Base-by-base conservation (phyloP, 2,113 vertebrate genomes). In the Hymenochirus boettgeri region DNA sequence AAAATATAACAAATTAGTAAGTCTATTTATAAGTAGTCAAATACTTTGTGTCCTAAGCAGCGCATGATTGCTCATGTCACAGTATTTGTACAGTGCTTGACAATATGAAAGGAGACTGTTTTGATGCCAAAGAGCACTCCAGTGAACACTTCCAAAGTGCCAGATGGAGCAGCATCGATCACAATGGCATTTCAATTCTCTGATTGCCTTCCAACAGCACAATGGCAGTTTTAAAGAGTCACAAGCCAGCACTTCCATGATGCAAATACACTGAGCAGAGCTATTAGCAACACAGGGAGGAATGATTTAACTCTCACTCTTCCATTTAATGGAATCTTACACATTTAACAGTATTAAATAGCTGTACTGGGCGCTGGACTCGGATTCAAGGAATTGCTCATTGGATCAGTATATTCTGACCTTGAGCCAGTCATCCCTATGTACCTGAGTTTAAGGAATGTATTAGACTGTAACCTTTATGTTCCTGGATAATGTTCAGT, bases 161-260 rank as follows among this genome's bases (percentile, higher is more conserved):
- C 65, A 69, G 65, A 69, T 69, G 65, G 65, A 53, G 59, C 57
- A 17, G 65, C 69, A 78, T 78, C 70, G 74, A 71, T 71, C 67
- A 70, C 69, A 46, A 56, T 74, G 72, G 52, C 70, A 75, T 65
- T 75, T 64, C 71, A 75, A 75, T 62, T 27, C 57, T 79, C 42
- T 76, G 72, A 71, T 75, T 75, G 77, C 77, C 70, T 82, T 74
- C 77, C 76, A 75, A 79, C 65, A 53, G 35, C 56, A 69, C 65
- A 69, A 45, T 69, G 65, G 50, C 55, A 58, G 64, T 39, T 58
- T 58, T 65, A 58, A 37, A 45, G 57, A 60, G 48, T 13, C 57
- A 53, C 47, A 29, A 69, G 65, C 65, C 65, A 60, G 57, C 65
- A 59, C 37, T 53, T 60, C 47, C 33, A 47, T 45, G 47, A 69